Evolutionary conservation across 2,113 vertebrate species (phyloP).

Genomic region (Passer domesticus): DNA sequence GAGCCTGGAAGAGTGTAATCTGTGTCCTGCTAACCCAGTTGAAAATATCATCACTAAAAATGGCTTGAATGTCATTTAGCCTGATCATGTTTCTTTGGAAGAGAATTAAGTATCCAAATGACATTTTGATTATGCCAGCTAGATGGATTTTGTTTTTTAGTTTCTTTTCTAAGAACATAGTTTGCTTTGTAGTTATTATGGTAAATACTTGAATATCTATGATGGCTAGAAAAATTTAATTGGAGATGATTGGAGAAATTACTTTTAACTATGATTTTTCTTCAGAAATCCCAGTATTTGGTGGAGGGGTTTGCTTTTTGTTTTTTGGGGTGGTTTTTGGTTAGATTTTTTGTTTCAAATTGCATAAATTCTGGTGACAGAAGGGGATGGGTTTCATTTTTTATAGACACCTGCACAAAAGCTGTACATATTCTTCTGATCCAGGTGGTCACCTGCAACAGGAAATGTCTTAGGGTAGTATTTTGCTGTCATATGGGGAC

Average conservation of each 20-base stretch:
- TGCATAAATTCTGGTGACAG: not conserved
- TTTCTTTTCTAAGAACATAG: not conserved
- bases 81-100: not conserved
- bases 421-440: not conserved
- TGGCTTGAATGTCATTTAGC: not conserved
- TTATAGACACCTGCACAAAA: not conserved
- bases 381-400: not conserved
- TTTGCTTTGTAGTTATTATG: not conserved
- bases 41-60: not conserved
- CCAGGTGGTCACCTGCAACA: not conserved
- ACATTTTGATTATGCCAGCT: not conserved
- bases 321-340: rapidly evolving
- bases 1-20: not conserved
- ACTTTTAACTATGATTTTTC: not conserved
- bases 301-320: not conserved
- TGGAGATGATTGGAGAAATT: not conserved
- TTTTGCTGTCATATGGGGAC: not conserved
- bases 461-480: not conserved
- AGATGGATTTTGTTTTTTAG: not conserved
- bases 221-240: not conserved
- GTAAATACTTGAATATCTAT: not conserved
- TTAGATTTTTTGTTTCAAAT: not conserved
- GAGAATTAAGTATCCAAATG: not conserved
- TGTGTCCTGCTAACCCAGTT: not conserved
- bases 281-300: not conserved